These are phyloP conservation scores for Myrmophylax atrothorax DNA, from an alignment of 2,113 vertebrate species.

Conservation along the genomic window DNA sequence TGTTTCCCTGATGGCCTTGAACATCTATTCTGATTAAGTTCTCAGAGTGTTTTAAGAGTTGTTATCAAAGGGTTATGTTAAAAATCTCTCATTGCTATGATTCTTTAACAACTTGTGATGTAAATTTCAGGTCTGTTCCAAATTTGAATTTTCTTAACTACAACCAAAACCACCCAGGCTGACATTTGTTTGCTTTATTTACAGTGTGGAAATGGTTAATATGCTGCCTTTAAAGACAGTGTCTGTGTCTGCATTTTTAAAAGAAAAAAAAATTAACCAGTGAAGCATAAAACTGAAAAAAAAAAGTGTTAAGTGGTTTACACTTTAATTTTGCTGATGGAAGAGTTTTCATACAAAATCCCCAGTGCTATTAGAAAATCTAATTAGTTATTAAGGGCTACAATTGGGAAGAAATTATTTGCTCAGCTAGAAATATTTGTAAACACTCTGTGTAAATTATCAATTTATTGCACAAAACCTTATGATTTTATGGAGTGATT, in stretches of 20 bases:
- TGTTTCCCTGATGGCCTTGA: not conserved
- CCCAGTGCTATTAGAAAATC: slow-evolving; percentile 61
- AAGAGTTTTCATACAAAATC: slow-evolving; percentile 63
- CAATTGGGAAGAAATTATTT: slow-evolving; percentile 63
- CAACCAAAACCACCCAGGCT: not conserved
- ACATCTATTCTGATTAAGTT: not conserved
- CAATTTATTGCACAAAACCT: slow-evolving; percentile 16
- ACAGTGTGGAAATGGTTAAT: not conserved
- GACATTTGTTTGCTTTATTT: not conserved
- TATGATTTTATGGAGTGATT: not conserved
- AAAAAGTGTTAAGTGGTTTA: slow-evolving; percentile 42
- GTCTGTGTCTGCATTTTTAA: not conserved
- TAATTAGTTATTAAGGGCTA: slow-evolving; percentile 67
- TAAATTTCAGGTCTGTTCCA: not conserved
- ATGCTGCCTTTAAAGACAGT: not conserved
- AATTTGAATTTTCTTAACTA: not conserved
- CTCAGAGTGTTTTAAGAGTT: not conserved
- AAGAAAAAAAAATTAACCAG: not conserved
- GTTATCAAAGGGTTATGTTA: not conserved
- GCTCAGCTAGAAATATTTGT: slow-evolving; percentile 40
- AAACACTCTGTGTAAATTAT: slow-evolving; percentile 37
- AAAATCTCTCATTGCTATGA: not conserved
- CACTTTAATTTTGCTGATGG: slow-evolving; percentile 68
- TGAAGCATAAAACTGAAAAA: slow-evolving; percentile 43
- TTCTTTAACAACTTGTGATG: not conserved